phyloP scores from a whole-genome alignment of 2,113 vertebrate species.

The Oxyruncus cristatus region DNA sequence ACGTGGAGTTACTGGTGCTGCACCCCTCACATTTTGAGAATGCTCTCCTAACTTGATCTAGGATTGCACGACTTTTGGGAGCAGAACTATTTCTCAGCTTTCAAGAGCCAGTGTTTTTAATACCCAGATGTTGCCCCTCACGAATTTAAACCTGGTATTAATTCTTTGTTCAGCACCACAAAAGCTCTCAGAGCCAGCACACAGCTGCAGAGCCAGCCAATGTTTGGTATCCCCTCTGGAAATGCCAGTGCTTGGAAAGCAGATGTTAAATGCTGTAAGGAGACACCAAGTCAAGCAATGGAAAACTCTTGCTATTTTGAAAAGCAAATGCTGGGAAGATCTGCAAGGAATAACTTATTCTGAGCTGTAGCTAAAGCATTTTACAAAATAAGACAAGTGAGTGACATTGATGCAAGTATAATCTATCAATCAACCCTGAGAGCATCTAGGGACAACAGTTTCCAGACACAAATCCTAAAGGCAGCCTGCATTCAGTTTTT shows the following conservation, averaged over 20 bases:
- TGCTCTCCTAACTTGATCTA: neutral
- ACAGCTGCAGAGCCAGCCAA: neutral
- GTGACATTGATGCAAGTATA: neutral
- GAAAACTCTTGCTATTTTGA: neutral
- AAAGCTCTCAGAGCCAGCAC: neutral
- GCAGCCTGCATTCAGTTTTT: neutral
- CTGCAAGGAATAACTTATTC: neutral
- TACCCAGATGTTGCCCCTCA: neutral
- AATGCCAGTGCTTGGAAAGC: neutral
- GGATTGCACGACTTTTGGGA: neutral
- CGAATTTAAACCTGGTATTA: neutral
- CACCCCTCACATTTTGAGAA: neutral
- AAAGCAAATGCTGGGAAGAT: neutral
- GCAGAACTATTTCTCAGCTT: neutral
- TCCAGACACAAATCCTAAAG: neutral
- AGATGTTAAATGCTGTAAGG: neutral
- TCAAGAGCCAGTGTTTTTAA: neutral
- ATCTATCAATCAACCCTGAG: neutral
- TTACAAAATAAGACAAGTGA: constrained; percentile 1
- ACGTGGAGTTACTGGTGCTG: neutral
- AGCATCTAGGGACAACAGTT: neutral
- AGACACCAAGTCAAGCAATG: neutral
- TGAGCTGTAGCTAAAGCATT: neutral
- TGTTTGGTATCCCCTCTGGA: neutral
- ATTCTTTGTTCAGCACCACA: neutral